These are phyloP conservation scores for Hyles vespertilio DNA, from an alignment of 1,140 invertebrate genomes.

Conservation along the genomic window DNA sequence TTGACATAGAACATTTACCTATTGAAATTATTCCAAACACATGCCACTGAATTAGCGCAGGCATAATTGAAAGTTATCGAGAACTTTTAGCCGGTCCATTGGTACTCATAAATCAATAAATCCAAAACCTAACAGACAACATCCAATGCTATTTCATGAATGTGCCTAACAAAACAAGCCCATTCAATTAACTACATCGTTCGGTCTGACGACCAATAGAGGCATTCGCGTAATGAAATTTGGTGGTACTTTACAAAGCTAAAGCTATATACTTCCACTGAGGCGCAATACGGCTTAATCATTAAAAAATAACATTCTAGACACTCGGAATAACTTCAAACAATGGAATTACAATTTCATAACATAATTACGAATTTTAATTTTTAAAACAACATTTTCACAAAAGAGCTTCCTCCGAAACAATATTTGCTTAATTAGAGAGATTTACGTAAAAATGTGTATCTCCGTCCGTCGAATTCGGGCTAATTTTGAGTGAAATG, in stretches of 20 bases:
- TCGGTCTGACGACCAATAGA: constrained; percentile 36
- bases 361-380: no score
- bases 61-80: no score
- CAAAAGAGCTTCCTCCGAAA: constrained; percentile 17
- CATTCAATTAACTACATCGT: constrained; percentile 54
- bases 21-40: background rate
- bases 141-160: constrained; percentile 34
- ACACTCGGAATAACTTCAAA: no score
- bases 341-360: no score
- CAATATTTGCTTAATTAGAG: constrained; percentile 15
- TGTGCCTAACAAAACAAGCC: constrained; percentile 48
- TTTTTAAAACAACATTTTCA: background rate
- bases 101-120: no score
- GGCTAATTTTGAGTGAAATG: constrained; percentile 53
- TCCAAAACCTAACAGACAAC: background rate
- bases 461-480: constrained; percentile 24
- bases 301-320: no score
- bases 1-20: background rate
- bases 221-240: constrained; percentile 56
- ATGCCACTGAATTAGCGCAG: no score
- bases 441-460: constrained; percentile 25
- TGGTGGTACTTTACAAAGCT: constrained; percentile 17
- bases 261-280: constrained; percentile 3
- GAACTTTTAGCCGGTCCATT: no score
- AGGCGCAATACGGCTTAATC: no score